Base-by-base conservation (phyloP, 1,140 invertebrate species). In the Eriocheir sinensis region DNA sequence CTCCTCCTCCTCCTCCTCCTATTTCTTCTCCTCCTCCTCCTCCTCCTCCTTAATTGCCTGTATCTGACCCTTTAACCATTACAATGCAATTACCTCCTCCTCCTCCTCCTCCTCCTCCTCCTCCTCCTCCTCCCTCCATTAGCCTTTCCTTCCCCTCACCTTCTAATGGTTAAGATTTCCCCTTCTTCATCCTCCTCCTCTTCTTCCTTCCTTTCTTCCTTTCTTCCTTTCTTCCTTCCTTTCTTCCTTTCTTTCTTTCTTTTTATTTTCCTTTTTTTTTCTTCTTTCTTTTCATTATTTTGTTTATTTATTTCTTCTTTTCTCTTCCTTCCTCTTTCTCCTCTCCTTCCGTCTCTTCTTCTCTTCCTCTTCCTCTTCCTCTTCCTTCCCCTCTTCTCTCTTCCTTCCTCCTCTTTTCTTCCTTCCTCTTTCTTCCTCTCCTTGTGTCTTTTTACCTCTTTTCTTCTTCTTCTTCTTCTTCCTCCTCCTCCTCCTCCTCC, bases 21-120 rank as follows among this genome's bases (percentile, higher is more conserved):
- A 4, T 21, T 88, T 36, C 30, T 83, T 12, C 30, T 83, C 27
- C 41, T 41, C 36, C 27, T n/a, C 32, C n/a, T 83, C 81, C n/a
- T 34, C 36, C 36, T 40, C 85, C 41, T n/a, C 41, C 85, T 88
- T 2, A 30, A 72, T 6, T 83, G n/a, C 36, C 81, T 83, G n/a
- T n/a, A 27, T 83, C 81, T n/a, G 9, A 30, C 81, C n/a, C 81
- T 8, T n/a, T 34, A 0, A 1, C 36, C 36, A 83, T 38, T 83
- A 34, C 81, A 83, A 83, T 83, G 30, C 36, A 32, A 83, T 83
- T 38, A 83, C 81, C 81, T 83, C n/a, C 81, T 30, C 81, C 81
- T 34, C n/a, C 81, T 34, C n/a, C n/a, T 34, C 81, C 81, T 83
- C 9, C 81, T 30, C 81, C n/a, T 34, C n/a, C 81, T 34, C n/a